Evolutionary conservation across 2,888 invertebrate genomes (phyloP), one percentile per base, ranked within the genome.

Genomic region (Caenorhabditis japonica): DNA sequence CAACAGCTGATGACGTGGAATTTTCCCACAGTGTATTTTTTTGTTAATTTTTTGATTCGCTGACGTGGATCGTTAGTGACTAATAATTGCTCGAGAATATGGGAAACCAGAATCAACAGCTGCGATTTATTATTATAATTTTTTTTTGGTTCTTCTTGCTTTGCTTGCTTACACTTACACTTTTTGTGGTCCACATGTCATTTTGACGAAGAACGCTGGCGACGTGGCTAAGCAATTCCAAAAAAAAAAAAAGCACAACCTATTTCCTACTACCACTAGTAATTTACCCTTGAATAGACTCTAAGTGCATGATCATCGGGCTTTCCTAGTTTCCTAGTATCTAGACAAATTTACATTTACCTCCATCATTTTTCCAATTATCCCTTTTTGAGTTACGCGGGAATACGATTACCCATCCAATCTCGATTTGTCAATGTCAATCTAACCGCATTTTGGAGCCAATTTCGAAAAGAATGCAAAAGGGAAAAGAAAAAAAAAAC

Each of bases 191-290:
- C 43, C 62, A 64, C 62, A 64, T 64, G 53, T 55, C 62, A 64
- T 55, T 64, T 64, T 55, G 62, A 64, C 62, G 56, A 15, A 17
- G 52, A 61, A 53, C 49, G 43, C 25, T 15, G 62, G 25, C 47
- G 62, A 64, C 62, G 62, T 64, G 62, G 55, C 62, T 46, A 62
- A 52, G 62, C 53, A 62, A 60, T 39, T 8, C 27, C 39, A 41
- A 27, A 27, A 39, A 15, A 39, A 10, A 17, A 15, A 39, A 5
- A 39, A 17, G 39, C 39, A 39, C 36, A 36, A 12, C 12, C 17
- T 17, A 7, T 17, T 39, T 17, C 39, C 4, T 10, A 4, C 15
- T 19, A 15, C 39, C 10, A 7, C 39, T 39, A 13, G 3, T 39
- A 1, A 5, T n/a, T n/a, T n/a, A n/a, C n/a, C n/a, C n/a, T n/a